phyloP scores from a whole-genome alignment of 35 echinoderm and acorn worm species.

The Apostichopus parvimensis region DNA sequence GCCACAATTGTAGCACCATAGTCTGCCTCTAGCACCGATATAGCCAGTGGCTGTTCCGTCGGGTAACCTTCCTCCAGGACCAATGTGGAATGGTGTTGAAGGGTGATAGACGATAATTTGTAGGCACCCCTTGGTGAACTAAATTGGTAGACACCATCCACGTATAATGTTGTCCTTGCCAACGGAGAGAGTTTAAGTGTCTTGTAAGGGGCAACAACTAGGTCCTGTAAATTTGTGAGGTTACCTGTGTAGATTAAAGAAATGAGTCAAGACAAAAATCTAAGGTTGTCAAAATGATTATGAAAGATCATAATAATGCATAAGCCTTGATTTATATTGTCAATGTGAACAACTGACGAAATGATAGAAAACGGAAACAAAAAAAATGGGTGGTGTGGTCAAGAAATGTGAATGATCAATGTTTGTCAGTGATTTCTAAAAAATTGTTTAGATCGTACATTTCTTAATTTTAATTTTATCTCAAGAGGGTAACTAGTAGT shows the following conservation, averaged over 20 bases:
- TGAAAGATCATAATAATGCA: too few relatives aligned
- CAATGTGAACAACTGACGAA: too few relatives aligned
- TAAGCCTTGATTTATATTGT: too few relatives aligned
- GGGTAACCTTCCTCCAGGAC: slow-evolving; percentile 35
- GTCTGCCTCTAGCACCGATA: slow-evolving; percentile 78
- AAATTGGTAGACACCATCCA: slow-evolving; percentile 70
- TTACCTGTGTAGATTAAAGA: slow-evolving; percentile 30
- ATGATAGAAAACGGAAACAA: too few relatives aligned
- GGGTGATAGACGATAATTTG: slow-evolving; percentile 61
- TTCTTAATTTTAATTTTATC: too few relatives aligned
- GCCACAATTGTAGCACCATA: slow-evolving; percentile 65
- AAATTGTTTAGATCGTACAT: too few relatives aligned
- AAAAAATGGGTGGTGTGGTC: too few relatives aligned
- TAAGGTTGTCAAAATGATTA: too few relatives aligned
- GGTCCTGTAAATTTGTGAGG: slow-evolving; percentile 80
- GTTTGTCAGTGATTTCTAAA: too few relatives aligned
- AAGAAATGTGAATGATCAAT: too few relatives aligned
- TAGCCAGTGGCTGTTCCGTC: not conserved
- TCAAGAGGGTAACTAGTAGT: too few relatives aligned
- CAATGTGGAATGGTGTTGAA: slow-evolving; percentile 67
- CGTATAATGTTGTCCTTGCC: slow-evolving; percentile 71
- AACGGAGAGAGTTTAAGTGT: slow-evolving; percentile 62
- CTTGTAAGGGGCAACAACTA: slow-evolving; percentile 71
- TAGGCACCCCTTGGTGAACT: slow-evolving; percentile 74
- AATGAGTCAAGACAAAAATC: too few relatives aligned